Evolutionary conservation across 2,797 vertebrate genomes (phyloP).

Genomic region (Lemur catta): DNA sequence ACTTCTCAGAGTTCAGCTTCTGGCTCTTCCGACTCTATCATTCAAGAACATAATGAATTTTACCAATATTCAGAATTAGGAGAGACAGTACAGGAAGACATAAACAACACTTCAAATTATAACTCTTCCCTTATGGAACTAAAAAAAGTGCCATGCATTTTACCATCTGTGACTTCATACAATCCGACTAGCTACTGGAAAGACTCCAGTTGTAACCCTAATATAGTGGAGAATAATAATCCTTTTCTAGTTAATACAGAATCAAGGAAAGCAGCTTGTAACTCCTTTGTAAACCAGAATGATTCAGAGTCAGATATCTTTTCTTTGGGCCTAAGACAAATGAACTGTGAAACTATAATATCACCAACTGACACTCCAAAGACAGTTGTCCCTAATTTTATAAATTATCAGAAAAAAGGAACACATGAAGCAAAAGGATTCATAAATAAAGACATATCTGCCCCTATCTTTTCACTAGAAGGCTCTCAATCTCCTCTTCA

Average conservation of each 20-base stretch:
- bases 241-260: constrained; percentile 58
- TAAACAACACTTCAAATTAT: constrained; percentile 52
- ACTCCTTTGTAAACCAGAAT: constrained; percentile 54
- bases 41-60: constrained; percentile 57
- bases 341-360: constrained; percentile 57
- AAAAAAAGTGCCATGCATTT: constrained; percentile 37
- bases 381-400: constrained; percentile 44
- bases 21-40: background rate
- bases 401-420: constrained; percentile 62
- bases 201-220: background rate
- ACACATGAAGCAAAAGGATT: constrained; percentile 49
- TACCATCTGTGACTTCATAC: constrained; percentile 43
- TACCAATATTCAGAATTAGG: constrained; percentile 46
- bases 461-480: constrained; percentile 51
- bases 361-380: constrained; percentile 21
- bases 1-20: constrained; percentile 49
- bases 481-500: constrained; percentile 13
- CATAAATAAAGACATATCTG: constrained; percentile 32
- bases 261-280: constrained; percentile 31
- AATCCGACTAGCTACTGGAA: constrained; percentile 39
- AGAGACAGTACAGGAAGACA: constrained; percentile 39
- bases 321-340: constrained; percentile 57
- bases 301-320: constrained; percentile 61
- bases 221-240: background rate
- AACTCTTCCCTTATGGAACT: constrained; percentile 34